phyloP scores from a whole-genome alignment of 1,140 invertebrate species.

The Trissolcus basalis region DNA sequence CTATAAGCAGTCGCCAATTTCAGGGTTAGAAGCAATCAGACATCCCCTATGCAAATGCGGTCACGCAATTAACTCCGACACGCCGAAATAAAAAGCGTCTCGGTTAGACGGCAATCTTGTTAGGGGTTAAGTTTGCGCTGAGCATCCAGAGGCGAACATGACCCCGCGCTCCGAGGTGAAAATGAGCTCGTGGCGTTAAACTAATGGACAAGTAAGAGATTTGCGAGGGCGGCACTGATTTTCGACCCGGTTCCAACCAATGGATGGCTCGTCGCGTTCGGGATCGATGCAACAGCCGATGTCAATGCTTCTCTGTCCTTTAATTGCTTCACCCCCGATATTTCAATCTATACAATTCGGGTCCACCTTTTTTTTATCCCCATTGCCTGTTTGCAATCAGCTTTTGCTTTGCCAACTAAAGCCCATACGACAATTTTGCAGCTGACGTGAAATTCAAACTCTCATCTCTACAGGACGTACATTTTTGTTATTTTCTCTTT shows the following conservation, averaged over 20 bases:
- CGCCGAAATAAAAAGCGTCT: not conserved
- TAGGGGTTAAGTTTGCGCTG: not conserved
- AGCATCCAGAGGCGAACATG: slow-evolving; percentile 6
- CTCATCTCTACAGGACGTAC: too few relatives aligned
- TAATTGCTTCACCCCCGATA: too few relatives aligned
- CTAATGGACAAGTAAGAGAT: slow-evolving; percentile 22
- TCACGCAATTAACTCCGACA: slow-evolving; percentile 14
- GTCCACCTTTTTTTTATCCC: too few relatives aligned
- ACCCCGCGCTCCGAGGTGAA: slow-evolving; percentile 26
- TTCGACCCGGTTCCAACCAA: not conserved
- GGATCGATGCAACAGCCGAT: too few relatives aligned
- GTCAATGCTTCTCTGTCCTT: too few relatives aligned
- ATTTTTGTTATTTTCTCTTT: too few relatives aligned
- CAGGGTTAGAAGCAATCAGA: slow-evolving; percentile 21
- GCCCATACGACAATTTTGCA: too few relatives aligned
- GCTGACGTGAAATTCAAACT: too few relatives aligned
- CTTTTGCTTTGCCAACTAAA: too few relatives aligned
- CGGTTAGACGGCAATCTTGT: not conserved
- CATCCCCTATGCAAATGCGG: not conserved
- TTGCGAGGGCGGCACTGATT: slow-evolving; percentile 37
- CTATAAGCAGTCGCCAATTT: slow-evolving; percentile 4
- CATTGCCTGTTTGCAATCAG: too few relatives aligned
- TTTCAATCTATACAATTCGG: too few relatives aligned
- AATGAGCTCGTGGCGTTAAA: slow-evolving; percentile 39
- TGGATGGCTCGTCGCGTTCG: too few relatives aligned